Conservation (phyloP, 2,797 vertebrate genomes). For the Helicolenus hilgendorfi region DNA sequence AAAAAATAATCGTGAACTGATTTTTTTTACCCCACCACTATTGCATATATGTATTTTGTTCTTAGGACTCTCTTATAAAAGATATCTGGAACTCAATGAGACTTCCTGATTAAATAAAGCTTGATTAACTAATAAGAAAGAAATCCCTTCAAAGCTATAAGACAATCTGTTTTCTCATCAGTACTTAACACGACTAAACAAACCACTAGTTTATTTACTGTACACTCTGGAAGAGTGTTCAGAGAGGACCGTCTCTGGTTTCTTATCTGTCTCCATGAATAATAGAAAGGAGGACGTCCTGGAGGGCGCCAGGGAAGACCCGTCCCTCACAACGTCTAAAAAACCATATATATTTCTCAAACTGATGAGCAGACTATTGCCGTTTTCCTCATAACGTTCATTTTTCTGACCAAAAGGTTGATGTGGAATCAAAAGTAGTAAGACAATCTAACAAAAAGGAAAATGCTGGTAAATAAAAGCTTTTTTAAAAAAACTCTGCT, state of each 20-base stretch:
- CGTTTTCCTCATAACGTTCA: background rate
- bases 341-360: background rate
- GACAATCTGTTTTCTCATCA: background rate
- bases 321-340: background rate
- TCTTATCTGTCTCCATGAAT: conserved; percentile 66
- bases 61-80: background rate
- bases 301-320: background rate
- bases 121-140: background rate
- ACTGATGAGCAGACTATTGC: background rate
- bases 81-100: background rate
- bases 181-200: background rate
- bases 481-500: conserved; percentile 21
- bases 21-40: background rate
- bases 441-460: background rate
- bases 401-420: background rate
- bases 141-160: background rate
- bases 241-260: conserved; percentile 33
- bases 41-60: background rate
- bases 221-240: conserved; percentile 37
- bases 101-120: background rate
- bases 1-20: background rate
- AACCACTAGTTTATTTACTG: background rate
- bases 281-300: conserved; percentile 60
- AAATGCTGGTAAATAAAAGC: conserved; percentile 1
- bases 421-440: background rate